These are phyloP conservation scores for Macropis europaea DNA, from an alignment of 2,888 invertebrate species.

Conservation along the genomic window DNA sequence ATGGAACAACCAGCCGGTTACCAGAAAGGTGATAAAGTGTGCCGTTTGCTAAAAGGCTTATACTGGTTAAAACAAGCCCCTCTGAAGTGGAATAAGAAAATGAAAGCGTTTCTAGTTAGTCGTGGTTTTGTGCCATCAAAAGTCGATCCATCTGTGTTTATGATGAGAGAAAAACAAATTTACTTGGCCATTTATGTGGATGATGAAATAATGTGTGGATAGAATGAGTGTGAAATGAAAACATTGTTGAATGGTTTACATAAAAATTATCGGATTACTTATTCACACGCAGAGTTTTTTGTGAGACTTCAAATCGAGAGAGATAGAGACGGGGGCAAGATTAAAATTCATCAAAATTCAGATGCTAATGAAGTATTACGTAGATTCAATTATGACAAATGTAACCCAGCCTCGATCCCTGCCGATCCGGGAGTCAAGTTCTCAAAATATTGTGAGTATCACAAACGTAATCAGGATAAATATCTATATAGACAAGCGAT, in stretches of 20 bases:
- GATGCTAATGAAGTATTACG: neutral
- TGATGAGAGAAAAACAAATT: too few relatives aligned
- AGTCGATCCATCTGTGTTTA: neutral
- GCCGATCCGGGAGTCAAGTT: neutral
- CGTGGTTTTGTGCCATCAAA: neutral
- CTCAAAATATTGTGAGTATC: neutral
- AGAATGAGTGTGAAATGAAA: neutral
- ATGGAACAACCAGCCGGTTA: neutral
- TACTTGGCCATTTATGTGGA: neutral
- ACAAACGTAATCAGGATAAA: neutral
- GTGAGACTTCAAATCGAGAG: constrained; percentile 34
- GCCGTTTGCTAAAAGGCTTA: neutral
- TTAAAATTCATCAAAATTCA: neutral
- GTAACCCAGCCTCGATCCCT: neutral
- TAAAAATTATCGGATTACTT: constrained; percentile 9
- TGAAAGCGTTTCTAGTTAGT: neutral
- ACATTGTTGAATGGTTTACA: neutral
- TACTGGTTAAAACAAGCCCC: constrained; percentile 7
- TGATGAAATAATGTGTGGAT: neutral
- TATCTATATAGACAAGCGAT: neutral
- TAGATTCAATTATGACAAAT: neutral
- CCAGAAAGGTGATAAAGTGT: neutral
- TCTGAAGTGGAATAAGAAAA: neutral
- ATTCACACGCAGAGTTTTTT: constrained; percentile 1
- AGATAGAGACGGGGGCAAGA: neutral